Evolutionary conservation across 2,888 invertebrate species (phyloP).

Genomic region (Abscondita cerata): DNA sequence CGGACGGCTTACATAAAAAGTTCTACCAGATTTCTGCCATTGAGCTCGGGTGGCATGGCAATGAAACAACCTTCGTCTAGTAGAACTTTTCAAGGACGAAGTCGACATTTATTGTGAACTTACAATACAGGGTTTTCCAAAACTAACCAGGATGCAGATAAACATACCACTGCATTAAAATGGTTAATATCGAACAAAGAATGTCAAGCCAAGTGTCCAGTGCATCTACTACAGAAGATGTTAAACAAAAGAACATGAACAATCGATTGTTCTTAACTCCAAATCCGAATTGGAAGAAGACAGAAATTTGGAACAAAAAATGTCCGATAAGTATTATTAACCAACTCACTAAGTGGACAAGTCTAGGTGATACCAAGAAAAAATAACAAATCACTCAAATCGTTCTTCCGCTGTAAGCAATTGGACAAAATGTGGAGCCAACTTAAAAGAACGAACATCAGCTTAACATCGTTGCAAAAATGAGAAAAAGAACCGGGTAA

Average conservation of each 20-base stretch:
- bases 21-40: conserved; percentile 44
- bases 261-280: conserved; percentile 34
- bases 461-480: no score
- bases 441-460: no score
- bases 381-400: neutral
- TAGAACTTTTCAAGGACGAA: conserved; percentile 12
- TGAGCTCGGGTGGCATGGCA: conserved; percentile 24
- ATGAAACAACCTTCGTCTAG: neutral
- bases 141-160: conserved; percentile 11
- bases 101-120: no score
- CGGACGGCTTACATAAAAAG: conserved; percentile 52
- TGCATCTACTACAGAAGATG: conserved; percentile 22
- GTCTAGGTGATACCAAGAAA: neutral
- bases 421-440: neutral
- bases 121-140: no score
- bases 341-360: neutral
- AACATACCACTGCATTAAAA: conserved; percentile 13
- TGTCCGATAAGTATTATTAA: neutral
- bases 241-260: conserved; percentile 18
- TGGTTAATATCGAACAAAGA: conserved; percentile 29
- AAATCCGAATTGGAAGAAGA: conserved; percentile 22
- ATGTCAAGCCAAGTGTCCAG: conserved; percentile 23
- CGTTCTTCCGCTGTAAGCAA: neutral
- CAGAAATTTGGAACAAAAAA: neutral
- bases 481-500: no score